Conservation (phyloP, 23 tunicate species). For the Halocynthia aurantium region DNA sequence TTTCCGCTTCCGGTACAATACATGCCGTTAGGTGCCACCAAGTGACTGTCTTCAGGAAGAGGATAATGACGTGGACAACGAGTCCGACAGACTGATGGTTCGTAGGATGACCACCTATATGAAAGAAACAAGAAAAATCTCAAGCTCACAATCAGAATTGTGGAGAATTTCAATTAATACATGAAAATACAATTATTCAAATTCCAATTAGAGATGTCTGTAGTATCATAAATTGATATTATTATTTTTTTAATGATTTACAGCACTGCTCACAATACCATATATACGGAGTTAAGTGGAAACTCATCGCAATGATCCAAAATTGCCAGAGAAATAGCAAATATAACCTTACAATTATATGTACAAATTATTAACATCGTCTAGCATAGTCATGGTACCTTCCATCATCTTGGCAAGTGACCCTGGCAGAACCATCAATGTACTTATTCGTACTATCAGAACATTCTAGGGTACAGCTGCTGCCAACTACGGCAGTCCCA, state of each 20-base stretch:
- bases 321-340: not conserved
- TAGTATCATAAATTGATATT: no score
- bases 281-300: no score
- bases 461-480: slow-evolving; percentile 5
- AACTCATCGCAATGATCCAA: not conserved
- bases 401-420: slow-evolving; percentile 20
- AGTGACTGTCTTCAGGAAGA: slow-evolving; percentile 11
- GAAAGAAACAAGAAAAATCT: not conserved
- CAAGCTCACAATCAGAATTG: no score
- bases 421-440: slow-evolving; percentile 22
- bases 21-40: slow-evolving; percentile 4
- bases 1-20: slow-evolving; percentile 4
- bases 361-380: not conserved
- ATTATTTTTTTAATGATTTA: no score
- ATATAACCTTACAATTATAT: not conserved
- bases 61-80: slow-evolving; percentile 3
- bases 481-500: not conserved
- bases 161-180: no score
- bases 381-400: slow-evolving; percentile 7
- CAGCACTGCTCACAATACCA: no score
- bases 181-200: no score
- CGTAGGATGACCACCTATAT: slow-evolving; percentile 6
- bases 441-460: slow-evolving; percentile 3
- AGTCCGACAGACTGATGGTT: slow-evolving; percentile 1
- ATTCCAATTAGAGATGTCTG: no score